phyloP scores from a whole-genome alignment of 2,888 invertebrate genomes.

The Conops quadrifasciatus region DNA sequence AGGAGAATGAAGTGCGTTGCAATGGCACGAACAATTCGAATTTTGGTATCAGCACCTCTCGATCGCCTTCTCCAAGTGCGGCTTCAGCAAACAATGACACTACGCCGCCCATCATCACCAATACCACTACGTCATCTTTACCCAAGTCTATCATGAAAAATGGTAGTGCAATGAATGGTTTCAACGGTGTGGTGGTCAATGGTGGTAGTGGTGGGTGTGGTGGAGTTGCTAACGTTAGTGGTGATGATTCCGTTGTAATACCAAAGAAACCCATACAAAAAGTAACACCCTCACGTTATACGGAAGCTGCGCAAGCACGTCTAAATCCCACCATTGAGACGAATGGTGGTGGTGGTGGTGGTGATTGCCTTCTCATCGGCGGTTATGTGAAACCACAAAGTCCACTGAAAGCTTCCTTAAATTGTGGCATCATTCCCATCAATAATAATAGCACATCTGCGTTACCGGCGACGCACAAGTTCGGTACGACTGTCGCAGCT shows the following conservation, averaged over 20 bases:
- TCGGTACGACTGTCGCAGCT: not conserved
- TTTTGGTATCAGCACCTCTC: slow-evolving; percentile 6
- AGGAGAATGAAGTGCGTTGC: slow-evolving; percentile 44
- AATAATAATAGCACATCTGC: slow-evolving; percentile 50
- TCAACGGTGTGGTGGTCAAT: slow-evolving; percentile 39
- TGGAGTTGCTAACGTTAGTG: slow-evolving; percentile 39
- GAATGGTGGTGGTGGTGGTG: slow-evolving; percentile 62
- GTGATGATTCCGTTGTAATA: slow-evolving; percentile 56
- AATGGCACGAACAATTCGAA: slow-evolving; percentile 41
- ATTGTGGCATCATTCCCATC: slow-evolving; percentile 47
- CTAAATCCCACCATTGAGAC: slow-evolving; percentile 25
- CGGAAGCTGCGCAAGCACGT: slow-evolving; percentile 53
- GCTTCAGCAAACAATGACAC: no score
- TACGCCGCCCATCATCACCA: not conserved
- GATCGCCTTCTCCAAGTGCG: slow-evolving; percentile 15
- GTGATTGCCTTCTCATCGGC: slow-evolving; percentile 62
- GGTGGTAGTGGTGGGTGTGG: slow-evolving; percentile 44
- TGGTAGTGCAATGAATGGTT: slow-evolving; percentile 29
- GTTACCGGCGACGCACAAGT: not conserved
- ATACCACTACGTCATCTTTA: slow-evolving; percentile 43
- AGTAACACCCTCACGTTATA: slow-evolving; percentile 79
- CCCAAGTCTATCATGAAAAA: slow-evolving; percentile 62
- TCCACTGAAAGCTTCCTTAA: slow-evolving; percentile 56
- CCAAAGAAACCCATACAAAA: slow-evolving; percentile 77
- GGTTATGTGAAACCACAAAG: slow-evolving; percentile 67